Evolutionary conservation across 2,113 vertebrate species (phyloP), one percentile per base, ranked within the genome.

Genomic region (Percopsis transmontana): DNA sequence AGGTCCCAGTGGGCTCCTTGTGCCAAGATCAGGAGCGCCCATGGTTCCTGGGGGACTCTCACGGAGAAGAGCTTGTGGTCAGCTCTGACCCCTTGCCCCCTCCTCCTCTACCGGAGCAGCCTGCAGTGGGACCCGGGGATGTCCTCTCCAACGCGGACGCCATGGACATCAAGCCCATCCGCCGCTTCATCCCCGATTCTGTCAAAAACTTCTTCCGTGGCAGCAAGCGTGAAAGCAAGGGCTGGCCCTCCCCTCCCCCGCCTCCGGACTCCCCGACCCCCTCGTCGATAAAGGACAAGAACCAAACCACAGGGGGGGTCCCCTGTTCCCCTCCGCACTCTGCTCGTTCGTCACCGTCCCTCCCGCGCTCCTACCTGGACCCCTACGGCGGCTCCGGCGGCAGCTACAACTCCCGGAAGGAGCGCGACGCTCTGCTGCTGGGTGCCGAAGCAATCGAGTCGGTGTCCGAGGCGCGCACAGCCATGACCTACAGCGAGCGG

Each of bases 171-270:
- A 96, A 96, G 65, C 96, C 96, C 0, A 87, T 98, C 0, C 90
- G 83, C 19, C 94, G 95, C 44, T 98, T 98, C 68, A 88, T 98
- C 72, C 96, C 96, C 0, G 93, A 97, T 84, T 98, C 96, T 2
- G 93, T 96, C 92, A 98, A 98, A 73, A 94, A 95, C 77, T 95
- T 98, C 59, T 98, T 98, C 84, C 91, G 76, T 23, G 88, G 77
- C 23, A 94, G 89, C 33, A 80, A 72, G 11, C 82, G 75, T 12
- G 72, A 79, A 50, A 80, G 77, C 67, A 87, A 87, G 41, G 80
- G 83, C 2, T 77, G 64, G 72, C 87, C 91, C 7, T 68, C 85
- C 57, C 75, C 91, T 0, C 72, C 72, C 58, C 73, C 88, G 0
- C 74, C 73, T 1, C 47, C 63, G 9, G 18, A 68, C 7, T 80